Percentiles rank a stretch among this genome's conserved stretches.
Evolutionary conservation across 1,140 invertebrate species (phyloP).

Genomic region (Meloidogyne hapla): DNA sequence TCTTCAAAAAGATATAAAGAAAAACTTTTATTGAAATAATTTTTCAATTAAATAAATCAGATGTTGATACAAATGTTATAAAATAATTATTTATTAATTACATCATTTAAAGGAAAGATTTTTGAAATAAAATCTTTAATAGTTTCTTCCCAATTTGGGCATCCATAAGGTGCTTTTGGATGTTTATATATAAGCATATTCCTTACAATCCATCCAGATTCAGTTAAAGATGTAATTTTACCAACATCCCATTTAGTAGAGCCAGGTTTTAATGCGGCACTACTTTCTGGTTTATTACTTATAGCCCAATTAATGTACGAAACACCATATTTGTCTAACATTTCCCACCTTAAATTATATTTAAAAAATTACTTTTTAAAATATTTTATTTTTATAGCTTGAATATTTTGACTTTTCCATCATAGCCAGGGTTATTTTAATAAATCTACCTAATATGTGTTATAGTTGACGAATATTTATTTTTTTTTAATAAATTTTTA

Average conservation of each 20-base stretch:
- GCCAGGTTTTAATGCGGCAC: background rate
- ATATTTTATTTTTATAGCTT: background rate
- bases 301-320: slow-evolving; percentile 30
- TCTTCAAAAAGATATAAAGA: too few species aligned
- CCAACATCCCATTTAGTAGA: background rate
- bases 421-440: too few species aligned
- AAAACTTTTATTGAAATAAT: too few species aligned
- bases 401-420: background rate
- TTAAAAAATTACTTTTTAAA: background rate
- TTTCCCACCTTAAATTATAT: slow-evolving; percentile 12
- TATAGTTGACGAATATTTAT: too few species aligned
- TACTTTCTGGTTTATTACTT: slow-evolving; percentile 13
- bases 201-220: slow-evolving; percentile 26
- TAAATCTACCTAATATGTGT: too few species aligned
- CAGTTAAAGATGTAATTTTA: slow-evolving; percentile 9
- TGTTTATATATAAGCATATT: background rate
- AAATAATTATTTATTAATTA: too few species aligned
- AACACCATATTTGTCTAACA: slow-evolving; percentile 25
- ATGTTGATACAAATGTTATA: too few species aligned
- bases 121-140: background rate
- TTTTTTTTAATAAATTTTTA: background rate
- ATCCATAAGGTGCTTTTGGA: slow-evolving; percentile 3
- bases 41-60: too few species aligned
- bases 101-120: background rate
- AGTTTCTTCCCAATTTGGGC: slow-evolving; percentile 2